phyloP scores from a whole-genome alignment of 2,888 invertebrate genomes.

The Thumatha senex region DNA sequence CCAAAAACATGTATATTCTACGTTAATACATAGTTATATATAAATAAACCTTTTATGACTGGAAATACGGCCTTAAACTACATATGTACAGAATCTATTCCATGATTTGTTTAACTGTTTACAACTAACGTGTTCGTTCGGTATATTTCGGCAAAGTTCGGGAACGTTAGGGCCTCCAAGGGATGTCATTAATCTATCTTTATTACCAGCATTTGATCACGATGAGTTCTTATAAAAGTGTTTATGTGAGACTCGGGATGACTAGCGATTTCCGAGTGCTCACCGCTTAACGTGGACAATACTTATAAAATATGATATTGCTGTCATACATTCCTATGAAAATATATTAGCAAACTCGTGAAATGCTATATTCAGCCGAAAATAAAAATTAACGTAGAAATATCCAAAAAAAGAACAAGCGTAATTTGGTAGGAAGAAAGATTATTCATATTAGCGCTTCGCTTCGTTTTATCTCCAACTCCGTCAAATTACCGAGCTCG shows the following conservation, averaged over 20 bases:
- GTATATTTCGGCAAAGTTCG: slow-evolving; percentile 24
- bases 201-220: slow-evolving; percentile 72
- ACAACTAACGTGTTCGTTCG: slow-evolving; percentile 28
- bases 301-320: slow-evolving; percentile 29
- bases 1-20: too few relatives aligned
- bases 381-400: neutral
- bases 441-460: too few relatives aligned
- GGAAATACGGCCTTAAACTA: too few relatives aligned
- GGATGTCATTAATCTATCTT: slow-evolving; percentile 71
- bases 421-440: too few relatives aligned
- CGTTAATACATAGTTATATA: too few relatives aligned
- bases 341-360: slow-evolving; percentile 4
- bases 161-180: slow-evolving; percentile 22
- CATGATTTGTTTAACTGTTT: neutral
- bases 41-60: too few relatives aligned
- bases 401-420: too few relatives aligned
- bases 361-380: neutral
- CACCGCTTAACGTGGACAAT: slow-evolving; percentile 20
- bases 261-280: slow-evolving; percentile 49
- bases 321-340: slow-evolving; percentile 16
- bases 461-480: too few relatives aligned
- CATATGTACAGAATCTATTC: neutral
- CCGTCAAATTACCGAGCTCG: too few relatives aligned
- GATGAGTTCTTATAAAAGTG: slow-evolving; percentile 68
- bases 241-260: slow-evolving; percentile 58